Conservation (phyloP, 2,797 vertebrate species). For the Anguilla anguilla region DNA sequence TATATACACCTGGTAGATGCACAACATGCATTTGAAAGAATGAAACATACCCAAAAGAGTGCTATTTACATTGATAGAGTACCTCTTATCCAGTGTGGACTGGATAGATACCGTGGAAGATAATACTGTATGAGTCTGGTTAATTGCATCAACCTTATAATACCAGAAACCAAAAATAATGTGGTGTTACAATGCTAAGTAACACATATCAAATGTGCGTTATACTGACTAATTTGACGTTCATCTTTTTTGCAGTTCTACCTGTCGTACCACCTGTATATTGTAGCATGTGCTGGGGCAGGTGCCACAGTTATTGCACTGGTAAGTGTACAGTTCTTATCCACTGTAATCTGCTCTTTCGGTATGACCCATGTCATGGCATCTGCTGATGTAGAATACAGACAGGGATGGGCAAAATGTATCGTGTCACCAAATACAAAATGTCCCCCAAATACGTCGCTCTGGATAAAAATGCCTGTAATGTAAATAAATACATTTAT, state of each 20-base stretch:
- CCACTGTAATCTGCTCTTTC: neutral
- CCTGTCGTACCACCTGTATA: slow-evolving; percentile 98
- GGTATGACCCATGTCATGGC: neutral
- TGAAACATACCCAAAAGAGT: neutral
- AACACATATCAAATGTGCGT: neutral
- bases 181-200: neutral
- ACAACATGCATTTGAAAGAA: neutral
- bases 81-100: neutral
- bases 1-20: neutral
- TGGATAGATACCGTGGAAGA: neutral
- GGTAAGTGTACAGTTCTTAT: slow-evolving; percentile 74
- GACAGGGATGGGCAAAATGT: neutral
- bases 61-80: neutral
- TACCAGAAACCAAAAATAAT: neutral
- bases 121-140: neutral
- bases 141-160: neutral
- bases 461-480: too few relatives aligned
- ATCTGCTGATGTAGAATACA: neutral
- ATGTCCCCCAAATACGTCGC: too few relatives aligned
- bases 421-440: neutral
- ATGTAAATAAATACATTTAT: too few relatives aligned
- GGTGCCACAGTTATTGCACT: slow-evolving; percentile 97
- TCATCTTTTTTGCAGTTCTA: slow-evolving; percentile 84
- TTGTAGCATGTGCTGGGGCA: slow-evolving; percentile 95
- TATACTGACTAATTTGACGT: neutral